Evolutionary conservation across 2,113 vertebrate species (phyloP).

Genomic region (Tringa solitaria): DNA sequence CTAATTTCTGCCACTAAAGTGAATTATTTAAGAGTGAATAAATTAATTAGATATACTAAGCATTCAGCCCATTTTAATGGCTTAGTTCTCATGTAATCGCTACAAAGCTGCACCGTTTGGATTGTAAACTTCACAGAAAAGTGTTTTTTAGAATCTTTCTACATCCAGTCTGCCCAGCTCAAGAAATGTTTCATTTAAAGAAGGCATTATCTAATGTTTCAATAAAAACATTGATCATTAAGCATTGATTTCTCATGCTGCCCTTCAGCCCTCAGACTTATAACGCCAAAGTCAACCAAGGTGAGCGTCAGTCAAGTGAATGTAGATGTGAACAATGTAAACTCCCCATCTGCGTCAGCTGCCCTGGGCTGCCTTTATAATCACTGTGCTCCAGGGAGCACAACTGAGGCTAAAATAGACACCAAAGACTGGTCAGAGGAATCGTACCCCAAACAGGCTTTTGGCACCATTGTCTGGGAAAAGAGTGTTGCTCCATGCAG

Average conservation of each 20-base stretch:
- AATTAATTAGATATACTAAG: constrained; percentile 5
- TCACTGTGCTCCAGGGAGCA: neutral
- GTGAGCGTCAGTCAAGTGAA: neutral
- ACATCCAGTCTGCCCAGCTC: neutral
- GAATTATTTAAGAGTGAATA: constrained; percentile 22
- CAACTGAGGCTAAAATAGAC: neutral
- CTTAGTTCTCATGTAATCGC: neutral
- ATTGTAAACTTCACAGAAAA: neutral
- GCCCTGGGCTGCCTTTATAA: neutral
- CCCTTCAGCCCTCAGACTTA: neutral
- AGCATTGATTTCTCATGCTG: neutral
- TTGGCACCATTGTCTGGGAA: neutral
- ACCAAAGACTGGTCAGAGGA: neutral
- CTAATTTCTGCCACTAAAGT: neutral
- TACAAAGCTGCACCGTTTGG: neutral
- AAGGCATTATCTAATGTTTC: neutral
- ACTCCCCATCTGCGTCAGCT: neutral
- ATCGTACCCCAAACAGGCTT: neutral
- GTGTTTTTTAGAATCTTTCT: neutral
- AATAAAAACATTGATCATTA: neutral
- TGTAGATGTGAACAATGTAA: neutral
- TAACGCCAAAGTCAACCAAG: neutral
- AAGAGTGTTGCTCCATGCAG: neutral
- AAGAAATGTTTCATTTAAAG: neutral
- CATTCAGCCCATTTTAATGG: neutral